Evolutionary conservation across 35 echinoderm and acorn worm species (phyloP).

Genomic region (Lytechinus variegatus): DNA sequence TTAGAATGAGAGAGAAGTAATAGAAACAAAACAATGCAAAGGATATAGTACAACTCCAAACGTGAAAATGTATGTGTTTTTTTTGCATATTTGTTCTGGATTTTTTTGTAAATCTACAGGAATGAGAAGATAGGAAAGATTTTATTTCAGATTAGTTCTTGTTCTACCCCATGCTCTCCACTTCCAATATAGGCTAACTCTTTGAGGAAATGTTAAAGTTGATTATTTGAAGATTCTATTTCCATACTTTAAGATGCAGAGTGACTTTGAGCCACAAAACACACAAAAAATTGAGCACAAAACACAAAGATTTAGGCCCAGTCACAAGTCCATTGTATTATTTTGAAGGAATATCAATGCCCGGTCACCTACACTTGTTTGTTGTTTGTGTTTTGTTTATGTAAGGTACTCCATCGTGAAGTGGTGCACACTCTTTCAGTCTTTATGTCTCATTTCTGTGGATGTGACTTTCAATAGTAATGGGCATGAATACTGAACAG

Average conservation of each 20-base stretch:
- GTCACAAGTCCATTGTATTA: background rate
- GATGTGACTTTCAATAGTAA: background rate
- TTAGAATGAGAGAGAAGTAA: no score
- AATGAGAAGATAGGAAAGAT: no score
- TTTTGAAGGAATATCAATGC: background rate
- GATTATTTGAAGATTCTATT: background rate
- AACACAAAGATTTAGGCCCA: background rate
- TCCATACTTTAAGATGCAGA: background rate
- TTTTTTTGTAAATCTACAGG: no score
- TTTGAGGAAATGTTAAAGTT: background rate
- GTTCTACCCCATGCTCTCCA: background rate
- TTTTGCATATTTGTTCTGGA: no score
- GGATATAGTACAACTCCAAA: no score
- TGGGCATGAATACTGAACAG: background rate
- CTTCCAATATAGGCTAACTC: background rate
- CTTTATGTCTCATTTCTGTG: background rate
- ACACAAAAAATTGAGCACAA: background rate
- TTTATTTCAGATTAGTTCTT: no score
- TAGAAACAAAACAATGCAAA: no score
- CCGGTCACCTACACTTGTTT: background rate
- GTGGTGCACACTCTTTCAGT: background rate
- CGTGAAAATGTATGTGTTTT: no score
- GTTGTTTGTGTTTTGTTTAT: background rate
- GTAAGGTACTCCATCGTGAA: background rate
- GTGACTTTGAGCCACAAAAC: background rate